Conservation (phyloP, 2,113 vertebrate species). For the Quiscalus mexicanus region DNA sequence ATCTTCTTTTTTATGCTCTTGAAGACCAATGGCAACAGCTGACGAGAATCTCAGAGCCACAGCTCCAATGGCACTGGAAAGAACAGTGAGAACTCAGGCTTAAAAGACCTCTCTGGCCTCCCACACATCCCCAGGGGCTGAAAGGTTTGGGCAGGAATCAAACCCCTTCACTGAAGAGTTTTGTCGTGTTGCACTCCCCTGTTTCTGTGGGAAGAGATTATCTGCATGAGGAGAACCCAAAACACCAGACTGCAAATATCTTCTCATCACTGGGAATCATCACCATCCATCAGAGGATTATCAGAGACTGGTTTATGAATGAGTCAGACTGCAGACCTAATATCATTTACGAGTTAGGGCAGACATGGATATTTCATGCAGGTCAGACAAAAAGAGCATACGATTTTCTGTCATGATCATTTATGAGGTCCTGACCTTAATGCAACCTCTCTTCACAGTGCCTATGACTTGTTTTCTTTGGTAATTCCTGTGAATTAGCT, state of each 20-base stretch:
- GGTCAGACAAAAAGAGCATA: slow-evolving; percentile 42
- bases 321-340: background rate
- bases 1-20: background rate
- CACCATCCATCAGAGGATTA: slow-evolving; percentile 25
- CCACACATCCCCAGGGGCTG: background rate
- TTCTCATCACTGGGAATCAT: background rate
- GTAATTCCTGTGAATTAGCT: slow-evolving; percentile 33
- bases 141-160: background rate
- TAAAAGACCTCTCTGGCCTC: background rate
- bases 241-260: background rate
- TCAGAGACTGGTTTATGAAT: slow-evolving; percentile 9
- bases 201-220: background rate
- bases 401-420: slow-evolving; percentile 62
- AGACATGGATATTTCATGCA: slow-evolving; percentile 41
- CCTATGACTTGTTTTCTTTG: slow-evolving; percentile 49
- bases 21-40: background rate
- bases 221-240: background rate
- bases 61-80: background rate
- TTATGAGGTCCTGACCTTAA: slow-evolving; percentile 54
- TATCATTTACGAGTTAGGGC: slow-evolving; percentile 17
- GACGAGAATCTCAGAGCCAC: background rate
- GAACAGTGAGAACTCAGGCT: background rate
- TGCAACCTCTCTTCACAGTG: background rate
- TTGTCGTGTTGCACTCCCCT: background rate
- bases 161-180: background rate